Conservation (phyloP, 2,888 invertebrate genomes). For the Xiphydria camelus region DNA sequence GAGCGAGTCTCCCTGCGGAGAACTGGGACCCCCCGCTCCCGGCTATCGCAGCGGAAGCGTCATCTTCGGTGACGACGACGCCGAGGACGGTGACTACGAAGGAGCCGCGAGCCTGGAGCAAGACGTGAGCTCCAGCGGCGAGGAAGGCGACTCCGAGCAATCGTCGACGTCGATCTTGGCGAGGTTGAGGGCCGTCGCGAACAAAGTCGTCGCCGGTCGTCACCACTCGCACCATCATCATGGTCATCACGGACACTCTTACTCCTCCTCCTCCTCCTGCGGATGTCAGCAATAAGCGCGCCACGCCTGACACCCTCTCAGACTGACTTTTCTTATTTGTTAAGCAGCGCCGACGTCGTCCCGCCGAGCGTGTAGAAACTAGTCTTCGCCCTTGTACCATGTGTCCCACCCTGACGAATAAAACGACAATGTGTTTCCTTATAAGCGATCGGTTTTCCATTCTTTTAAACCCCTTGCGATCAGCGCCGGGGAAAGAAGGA, state of each 20-base stretch:
- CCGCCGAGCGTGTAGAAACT: conserved; percentile 1
- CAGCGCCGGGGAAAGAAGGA: too few relatives aligned
- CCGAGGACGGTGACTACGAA: not conserved
- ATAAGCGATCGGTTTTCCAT: not conserved
- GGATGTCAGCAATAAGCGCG: conserved; percentile 9
- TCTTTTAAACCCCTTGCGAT: too few relatives aligned
- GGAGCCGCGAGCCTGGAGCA: not conserved
- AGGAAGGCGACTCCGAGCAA: conserved; percentile 2
- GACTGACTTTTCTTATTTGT: not conserved
- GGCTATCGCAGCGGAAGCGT: conserved; percentile 33
- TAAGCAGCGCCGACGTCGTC: too few relatives aligned
- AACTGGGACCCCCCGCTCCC: conserved; percentile 28
- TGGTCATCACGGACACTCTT: not conserved
- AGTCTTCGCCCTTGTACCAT: conserved; percentile 12
- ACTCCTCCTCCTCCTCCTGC: not conserved
- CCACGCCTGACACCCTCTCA: not conserved
- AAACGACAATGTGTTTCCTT: conserved; percentile 11
- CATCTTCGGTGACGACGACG: conserved; percentile 11
- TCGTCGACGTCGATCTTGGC: conserved; percentile 3
- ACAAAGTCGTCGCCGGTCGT: too few relatives aligned
- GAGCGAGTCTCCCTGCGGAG: conserved; percentile 25
- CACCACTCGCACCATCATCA: not conserved
- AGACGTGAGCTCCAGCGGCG: conserved; percentile 5
- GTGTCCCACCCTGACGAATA: conserved; percentile 9
- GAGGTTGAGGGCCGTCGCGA: conserved; percentile 10